phyloP scores from a whole-genome alignment of 2,888 invertebrate genomes.

The Erebia aethiops region DNA sequence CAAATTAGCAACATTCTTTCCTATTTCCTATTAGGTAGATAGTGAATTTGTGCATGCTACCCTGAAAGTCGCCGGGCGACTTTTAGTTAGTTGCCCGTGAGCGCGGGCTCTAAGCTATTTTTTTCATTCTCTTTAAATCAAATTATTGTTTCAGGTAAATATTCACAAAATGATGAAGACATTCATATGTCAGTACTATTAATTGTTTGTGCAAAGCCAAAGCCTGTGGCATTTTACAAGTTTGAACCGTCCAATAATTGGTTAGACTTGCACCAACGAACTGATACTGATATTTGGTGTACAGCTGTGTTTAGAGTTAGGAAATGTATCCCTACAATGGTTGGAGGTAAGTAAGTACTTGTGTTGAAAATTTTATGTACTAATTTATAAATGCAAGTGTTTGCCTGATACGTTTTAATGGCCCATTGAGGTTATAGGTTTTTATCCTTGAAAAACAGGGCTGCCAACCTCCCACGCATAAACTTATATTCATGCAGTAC shows the following conservation, averaged over 20 bases:
- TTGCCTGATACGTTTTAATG: too few relatives aligned
- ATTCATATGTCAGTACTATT: constrained; percentile 70
- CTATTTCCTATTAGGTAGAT: too few relatives aligned
- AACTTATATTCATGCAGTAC: too few relatives aligned
- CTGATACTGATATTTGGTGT: constrained; percentile 67
- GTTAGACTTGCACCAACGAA: constrained; percentile 67
- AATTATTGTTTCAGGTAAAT: constrained; percentile 65
- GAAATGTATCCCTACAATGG: constrained; percentile 72
- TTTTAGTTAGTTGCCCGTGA: too few relatives aligned
- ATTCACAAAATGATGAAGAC: constrained; percentile 69
- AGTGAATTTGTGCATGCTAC: too few relatives aligned
- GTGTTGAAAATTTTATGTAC: not conserved
- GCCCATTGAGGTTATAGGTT: too few relatives aligned
- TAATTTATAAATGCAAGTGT: not conserved
- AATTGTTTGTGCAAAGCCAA: constrained; percentile 69
- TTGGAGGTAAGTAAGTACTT: constrained; percentile 58
- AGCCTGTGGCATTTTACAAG: constrained; percentile 63
- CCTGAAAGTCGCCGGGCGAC: too few relatives aligned
- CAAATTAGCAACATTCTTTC: too few relatives aligned
- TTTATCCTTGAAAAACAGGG: too few relatives aligned
- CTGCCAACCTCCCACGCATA: too few relatives aligned
- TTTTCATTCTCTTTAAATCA: too few relatives aligned
- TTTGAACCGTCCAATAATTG: constrained; percentile 64
- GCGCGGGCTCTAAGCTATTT: too few relatives aligned
- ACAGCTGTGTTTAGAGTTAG: constrained; percentile 72